Conservation (phyloP, 1,140 invertebrate genomes). For the Trichoplusia ni region DNA sequence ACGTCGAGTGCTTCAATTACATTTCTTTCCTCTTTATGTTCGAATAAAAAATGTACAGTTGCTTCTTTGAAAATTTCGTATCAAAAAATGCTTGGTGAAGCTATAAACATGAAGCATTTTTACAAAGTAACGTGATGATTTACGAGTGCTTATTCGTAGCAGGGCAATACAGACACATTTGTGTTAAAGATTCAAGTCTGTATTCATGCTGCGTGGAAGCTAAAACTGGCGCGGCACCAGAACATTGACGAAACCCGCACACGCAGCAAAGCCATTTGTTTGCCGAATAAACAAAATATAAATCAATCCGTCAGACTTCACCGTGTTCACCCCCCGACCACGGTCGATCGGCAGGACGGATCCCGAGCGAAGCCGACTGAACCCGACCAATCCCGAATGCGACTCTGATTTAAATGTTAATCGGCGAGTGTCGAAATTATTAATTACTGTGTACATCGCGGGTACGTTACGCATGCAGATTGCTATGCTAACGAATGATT, state of each 20-base stretch:
- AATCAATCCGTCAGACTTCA: constrained; percentile 27
- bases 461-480: constrained; percentile 74
- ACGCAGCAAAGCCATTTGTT: neutral
- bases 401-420: constrained; percentile 74
- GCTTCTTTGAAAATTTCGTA: constrained; percentile 7
- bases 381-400: constrained; percentile 35
- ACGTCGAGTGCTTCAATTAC: neutral
- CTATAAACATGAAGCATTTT: constrained; percentile 3
- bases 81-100: constrained; percentile 6
- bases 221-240: neutral
- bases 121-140: constrained; percentile 4
- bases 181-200: neutral
- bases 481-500: constrained; percentile 76
- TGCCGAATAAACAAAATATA: constrained; percentile 23
- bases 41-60: neutral
- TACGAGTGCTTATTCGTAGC: too few relatives aligned
- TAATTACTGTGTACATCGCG: constrained; percentile 69
- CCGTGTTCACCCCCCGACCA: neutral
- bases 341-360: constrained; percentile 20
- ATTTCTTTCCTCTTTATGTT: constrained; percentile 4
- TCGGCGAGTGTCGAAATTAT: constrained; percentile 76
- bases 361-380: constrained; percentile 9
- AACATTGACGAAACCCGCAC: constrained; percentile 10
- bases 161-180: neutral
- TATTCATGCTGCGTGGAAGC: neutral